Evolutionary conservation across 2,797 vertebrate genomes (phyloP), one percentile per base, ranked within the genome.

Genomic region (Peromyscus melanophrys): DNA sequence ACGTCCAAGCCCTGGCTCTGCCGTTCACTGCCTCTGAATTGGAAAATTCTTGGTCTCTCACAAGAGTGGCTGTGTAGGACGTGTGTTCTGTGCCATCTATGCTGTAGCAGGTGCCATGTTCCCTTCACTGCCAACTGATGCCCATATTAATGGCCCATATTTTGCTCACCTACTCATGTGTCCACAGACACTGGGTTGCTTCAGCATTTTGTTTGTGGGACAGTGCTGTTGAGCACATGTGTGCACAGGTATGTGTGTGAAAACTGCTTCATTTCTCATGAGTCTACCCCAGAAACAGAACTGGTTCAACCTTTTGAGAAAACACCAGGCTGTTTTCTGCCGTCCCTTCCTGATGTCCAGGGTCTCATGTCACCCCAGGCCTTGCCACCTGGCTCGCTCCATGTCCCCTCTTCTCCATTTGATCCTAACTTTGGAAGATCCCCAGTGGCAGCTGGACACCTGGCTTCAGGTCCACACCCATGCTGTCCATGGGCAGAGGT

Each of bases 61-160:
- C 0, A 0, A 25, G 65, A 40, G 55, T 52, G 71, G 80, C 14
- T 37, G 19, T 12, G 25, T 27, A 49, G 80, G 23, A 19, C 29
- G 21, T 7, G 10, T 69, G 55, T 17, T 11, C 49, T 49, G 87
- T 76, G 71, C 21, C 31, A 65, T 27, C 69, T 23, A 34, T 17
- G 3, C 7, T 52, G 11, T 4, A 17, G n/a, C 1, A 16, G 57
- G 69, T 14, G 14, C 12, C 4, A 0, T 5, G 43, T 29, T 29
- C 67, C 67, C 10, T 27, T 7, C 49, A 12, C 12, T 49, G 85
- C 76, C 40, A n/a, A 25, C 31, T 40, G 92, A 23, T 17, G 23
- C 31, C 46, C 34, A 4, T 43, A 21, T 13, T 4, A 14, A 31
- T 3, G 43, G 14, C n/a, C 57, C 57, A n/a, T 17, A 2, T 11